Evolutionary conservation across 2,797 vertebrate species (phyloP).

Genomic region (Cephalopachus bancanus): DNA sequence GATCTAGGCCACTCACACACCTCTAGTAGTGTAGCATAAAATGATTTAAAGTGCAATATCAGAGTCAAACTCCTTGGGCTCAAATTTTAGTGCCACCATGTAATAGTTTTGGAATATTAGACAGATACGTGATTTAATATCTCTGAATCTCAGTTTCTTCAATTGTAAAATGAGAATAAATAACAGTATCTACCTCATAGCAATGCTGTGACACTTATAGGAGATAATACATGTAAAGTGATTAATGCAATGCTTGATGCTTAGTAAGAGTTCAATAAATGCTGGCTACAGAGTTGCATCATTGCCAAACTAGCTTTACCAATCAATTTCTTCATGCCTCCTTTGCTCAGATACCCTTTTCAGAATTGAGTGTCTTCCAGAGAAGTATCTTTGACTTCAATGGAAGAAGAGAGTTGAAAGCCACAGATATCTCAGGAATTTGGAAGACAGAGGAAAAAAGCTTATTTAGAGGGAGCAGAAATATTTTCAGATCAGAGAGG

Average conservation of each 20-base stretch:
- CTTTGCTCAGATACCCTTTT: constrained; percentile 49
- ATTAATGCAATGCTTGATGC: constrained; percentile 31
- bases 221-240: constrained; percentile 33
- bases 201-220: background rate
- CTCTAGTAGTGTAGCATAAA: constrained; percentile 2
- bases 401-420: background rate
- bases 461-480: constrained; percentile 10
- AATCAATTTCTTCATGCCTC: constrained; percentile 48
- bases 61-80: constrained; percentile 19
- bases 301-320: constrained; percentile 1
- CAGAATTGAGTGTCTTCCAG: constrained; percentile 27
- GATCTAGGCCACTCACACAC: background rate
- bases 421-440: constrained; percentile 13
- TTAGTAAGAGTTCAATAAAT: constrained; percentile 43
- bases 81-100: constrained; percentile 28
- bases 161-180: constrained; percentile 12
- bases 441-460: constrained; percentile 17
- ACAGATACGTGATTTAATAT: constrained; percentile 14
- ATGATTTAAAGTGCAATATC: constrained; percentile 34
- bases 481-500: constrained; percentile 28
- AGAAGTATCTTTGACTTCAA: constrained; percentile 24
- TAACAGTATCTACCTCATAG: constrained; percentile 9
- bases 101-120: constrained; percentile 55
- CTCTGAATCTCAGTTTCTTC: constrained; percentile 5
- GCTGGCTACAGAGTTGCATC: background rate